Base-by-base conservation (phyloP, 2,113 vertebrate species). In the Prinia subflava region DNA sequence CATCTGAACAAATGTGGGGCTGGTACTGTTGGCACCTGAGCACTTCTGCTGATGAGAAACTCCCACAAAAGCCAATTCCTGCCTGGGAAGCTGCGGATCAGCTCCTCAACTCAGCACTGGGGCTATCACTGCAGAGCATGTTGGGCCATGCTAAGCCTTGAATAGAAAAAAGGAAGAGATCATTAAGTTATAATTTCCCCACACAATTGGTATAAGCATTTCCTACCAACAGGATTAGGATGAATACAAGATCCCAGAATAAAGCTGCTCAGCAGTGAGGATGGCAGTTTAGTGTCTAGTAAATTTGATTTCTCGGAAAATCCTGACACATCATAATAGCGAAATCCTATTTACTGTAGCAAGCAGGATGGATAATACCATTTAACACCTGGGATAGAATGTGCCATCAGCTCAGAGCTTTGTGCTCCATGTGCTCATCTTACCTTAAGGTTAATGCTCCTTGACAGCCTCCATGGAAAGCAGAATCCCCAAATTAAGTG, bases 291-390 rank as follows among this genome's bases (percentile, higher is more conserved):
- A 98, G 97, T 83, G 97, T 96, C 98, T 95, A 95, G 97, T 88
- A 98, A 98, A 98, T 98, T 97, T 98, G 98, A 98, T 98, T 98
- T 98, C 94, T 74, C 95, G 92, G 97, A 97, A 98, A 98, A 98
- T 97, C 97, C 98, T 98, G 98, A 98, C 98, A 98, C 98, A 98
- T 98, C 98, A 98, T 98, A 98, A 98, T 98, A 97, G 97, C 85
- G 60, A 98, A 98, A 98, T 98, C 98, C 98, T 98, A 98, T 98
- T 98, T 98, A 98, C 97, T 98, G 97, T 81, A 97, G 97, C 97
- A 97, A 97, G 97, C 95, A 93, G 97, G 97, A 97, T 73, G 97
- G 97, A 97, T 98, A 98, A 98, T 98, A 94, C 98, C 97, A 98
- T 98, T 98, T 98, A 98, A 98, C 98, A 98, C 98, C 97, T 96